Evolutionary conservation across 2,797 vertebrate species (phyloP), one percentile per base, ranked within the genome.

Genomic region (Anisognathus igniventris): DNA sequence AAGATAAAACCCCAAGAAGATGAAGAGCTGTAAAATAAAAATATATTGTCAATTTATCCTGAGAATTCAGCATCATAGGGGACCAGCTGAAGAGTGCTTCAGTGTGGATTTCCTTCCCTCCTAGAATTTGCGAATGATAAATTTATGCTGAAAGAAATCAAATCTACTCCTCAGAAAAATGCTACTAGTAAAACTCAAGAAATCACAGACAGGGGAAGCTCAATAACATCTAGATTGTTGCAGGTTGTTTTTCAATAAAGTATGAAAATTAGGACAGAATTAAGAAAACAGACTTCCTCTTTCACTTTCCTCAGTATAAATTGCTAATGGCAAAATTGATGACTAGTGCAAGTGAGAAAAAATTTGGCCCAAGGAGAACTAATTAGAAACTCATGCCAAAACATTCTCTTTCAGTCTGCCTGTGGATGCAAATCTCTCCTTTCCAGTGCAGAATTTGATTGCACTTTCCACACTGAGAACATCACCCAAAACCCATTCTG

Each of bases 1-100:
- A 88, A 91, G 35, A n/a, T 37, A 37, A 37, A 89, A 64, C 19
- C 45, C n/a, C 31, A 89, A 96, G 70, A 44, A 93, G 66, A 73
- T 65, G 35, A 79, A 83, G 44, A 88, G 25, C 72, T 47, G 45
- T 74, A 76, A 94, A 94, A 84, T 68, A 44, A 82, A 96, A 94
- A 91, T 62, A 78, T n/a, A 24, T 77, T 88, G 54, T 80, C n/a
- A 64, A 48, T 77, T 93, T 8, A 3, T 68, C 3, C 7, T 57
- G 71, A 86, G 76, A 95, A 79, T 60, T 70, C 66, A 61, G 22
- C 6, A 2, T 57, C 50, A 27, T 28, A 77, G 71, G 71, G 25
- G 39, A 72, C 33, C 42, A 77, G 12, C 24, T 84, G 66, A 70
- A 1, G 0, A 76, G 40, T 60, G 9, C 31, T 94, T 71, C 40